Evolutionary conservation across 2,113 vertebrate species (phyloP), one percentile per base, ranked within the genome.

Genomic region (Suricata suricatta): DNA sequence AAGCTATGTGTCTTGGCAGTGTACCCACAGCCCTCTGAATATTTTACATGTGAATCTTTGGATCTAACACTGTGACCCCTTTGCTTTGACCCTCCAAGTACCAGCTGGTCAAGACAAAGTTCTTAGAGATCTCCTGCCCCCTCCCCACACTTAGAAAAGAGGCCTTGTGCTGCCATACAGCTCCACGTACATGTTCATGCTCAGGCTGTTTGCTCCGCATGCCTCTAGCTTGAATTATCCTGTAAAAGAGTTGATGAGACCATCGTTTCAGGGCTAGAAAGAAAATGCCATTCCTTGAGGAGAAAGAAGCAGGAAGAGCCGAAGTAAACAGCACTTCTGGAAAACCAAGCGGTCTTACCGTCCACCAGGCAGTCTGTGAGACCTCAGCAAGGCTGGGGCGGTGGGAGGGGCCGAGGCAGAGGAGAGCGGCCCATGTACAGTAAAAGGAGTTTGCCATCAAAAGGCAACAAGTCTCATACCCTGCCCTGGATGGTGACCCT

Each of bases 401-500:
- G 57, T 9, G 41, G 96, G 86, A 69, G 33, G 50, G 92, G n/a
- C n/a, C 81, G 29, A 25, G 84, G 31, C 81, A 38, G 95, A 60
- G 50, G 66, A 77, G 47, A 38, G 23, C 81, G 71, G 97, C 33
- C 64, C 68, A 68, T 87, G 97, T 99, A 98, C 98, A 98, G 98
- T 99, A 98, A 97, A 98, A 98, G 33, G 97, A 97, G 92, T 97
- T 98, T 96, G 95, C 98, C 98, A 98, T 99, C 98, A 98, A 98
- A 99, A 98, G 98, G 98, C 99, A 99, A 98, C 98, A 99, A 98
- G 99, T 98, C 99, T 98, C 95, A 85, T 1, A 88, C 90, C 1
- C 85, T 98, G 98, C 98, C 98, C 97, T 0, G 88, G 98, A 98
- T 88, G 66, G 90, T 98, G 98, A 99, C 99, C 99, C 98, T 98